Percentiles rank a stretch among this genome's conserved stretches.
Conservation (phyloP, 2,113 vertebrate genomes). For the Callospermophilus lateralis region DNA sequence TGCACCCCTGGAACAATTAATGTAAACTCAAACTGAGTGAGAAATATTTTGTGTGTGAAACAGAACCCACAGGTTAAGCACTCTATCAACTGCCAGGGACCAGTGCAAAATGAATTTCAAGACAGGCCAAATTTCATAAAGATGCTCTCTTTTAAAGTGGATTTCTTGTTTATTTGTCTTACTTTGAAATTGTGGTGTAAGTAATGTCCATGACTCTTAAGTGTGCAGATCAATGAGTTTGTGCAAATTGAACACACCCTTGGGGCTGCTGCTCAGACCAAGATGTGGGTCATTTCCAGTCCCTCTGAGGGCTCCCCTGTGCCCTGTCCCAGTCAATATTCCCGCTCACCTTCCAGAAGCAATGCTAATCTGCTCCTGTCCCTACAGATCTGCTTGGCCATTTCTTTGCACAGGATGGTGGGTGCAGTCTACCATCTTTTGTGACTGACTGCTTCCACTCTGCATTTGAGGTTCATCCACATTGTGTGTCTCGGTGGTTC, state of each 20-base stretch:
- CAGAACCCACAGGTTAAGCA: neutral
- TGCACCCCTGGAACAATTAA: neutral
- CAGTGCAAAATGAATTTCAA: too few species aligned
- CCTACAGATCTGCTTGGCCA: neutral
- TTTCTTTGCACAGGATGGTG: neutral
- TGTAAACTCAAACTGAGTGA: neutral
- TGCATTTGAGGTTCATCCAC: too few species aligned
- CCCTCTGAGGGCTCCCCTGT: neutral
- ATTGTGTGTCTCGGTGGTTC: too few species aligned
- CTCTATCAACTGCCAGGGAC: too few species aligned
- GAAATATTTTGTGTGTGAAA: neutral
- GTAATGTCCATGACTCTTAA: neutral
- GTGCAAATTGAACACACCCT: neutral
- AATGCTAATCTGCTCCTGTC: neutral
- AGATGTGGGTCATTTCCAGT: neutral
- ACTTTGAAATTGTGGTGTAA: neutral
- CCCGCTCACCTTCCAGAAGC: neutral
- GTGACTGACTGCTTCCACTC: too few species aligned
- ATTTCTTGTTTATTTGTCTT: neutral
- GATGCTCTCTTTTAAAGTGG: neutral
- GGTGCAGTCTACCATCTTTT: too few species aligned
- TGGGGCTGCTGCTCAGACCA: neutral
- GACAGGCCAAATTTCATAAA: too few species aligned
- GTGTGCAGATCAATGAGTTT: neutral
- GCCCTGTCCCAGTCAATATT: too few species aligned